Base-by-base conservation (phyloP, 2,888 invertebrate species). In the Rhingia rostrata region DNA sequence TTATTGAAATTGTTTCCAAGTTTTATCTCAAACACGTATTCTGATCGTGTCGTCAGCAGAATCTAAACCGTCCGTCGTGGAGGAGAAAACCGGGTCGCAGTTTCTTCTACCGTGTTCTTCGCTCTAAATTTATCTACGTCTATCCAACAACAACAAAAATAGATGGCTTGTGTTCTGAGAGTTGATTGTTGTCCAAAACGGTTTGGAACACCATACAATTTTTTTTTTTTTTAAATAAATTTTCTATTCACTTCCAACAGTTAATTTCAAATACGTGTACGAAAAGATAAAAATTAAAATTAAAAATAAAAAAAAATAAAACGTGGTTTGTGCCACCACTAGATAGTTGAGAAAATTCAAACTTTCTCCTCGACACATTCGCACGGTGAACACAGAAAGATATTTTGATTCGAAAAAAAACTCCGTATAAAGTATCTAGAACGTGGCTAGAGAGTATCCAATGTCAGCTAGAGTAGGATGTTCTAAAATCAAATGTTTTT, bases 51-150 rank as follows among this genome's bases (percentile, higher is more conserved):
- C 72, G 72, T 78, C 72, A 82, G 78, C 77, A 70, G 63, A 70
- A 53, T 73, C 37, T 49, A 58, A 41, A 43, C 53, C 32, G 32
- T 58, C 22, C 1, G 69, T 63, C 70, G 72, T 61, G 60, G 56
- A 67, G 61, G 83, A 79, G 80, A 84, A 84, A 84, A 84, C 84
- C 80, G 84, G 84, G 84, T 84, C 84, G 84, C 69, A 74, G 74
- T 80, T 70, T 79, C 64, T 84, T 84, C 64, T 64, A 56, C 70
- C 51, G 60, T 58, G 45, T 67, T 41, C 41, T 63, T 61, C 51
- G 45, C 67, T 64, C 60, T 64, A 60, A 70, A 64, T 69, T 60
- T 67, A 69, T 69, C 63, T 60, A 70, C 51, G 43, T 39, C 12
- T 73, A 66, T 63, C 64, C 60, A 54, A 37, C 33, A 32, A 60